These are phyloP conservation scores for Amphibalanus amphitrite DNA, from an alignment of 1,140 invertebrate species.

Conservation along the genomic window DNA sequence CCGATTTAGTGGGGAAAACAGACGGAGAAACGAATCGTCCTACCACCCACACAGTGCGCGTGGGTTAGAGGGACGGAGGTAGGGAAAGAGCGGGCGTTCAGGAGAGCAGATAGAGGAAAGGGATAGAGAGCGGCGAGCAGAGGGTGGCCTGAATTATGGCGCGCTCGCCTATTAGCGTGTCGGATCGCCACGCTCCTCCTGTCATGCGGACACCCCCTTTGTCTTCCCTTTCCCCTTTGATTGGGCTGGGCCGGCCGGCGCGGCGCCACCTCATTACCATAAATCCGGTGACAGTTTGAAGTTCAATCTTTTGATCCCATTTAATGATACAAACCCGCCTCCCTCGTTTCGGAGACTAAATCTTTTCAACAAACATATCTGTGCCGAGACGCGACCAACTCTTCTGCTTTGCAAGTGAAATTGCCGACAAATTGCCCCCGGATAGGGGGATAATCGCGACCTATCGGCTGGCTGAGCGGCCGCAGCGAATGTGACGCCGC, in stretches of 20 bases:
- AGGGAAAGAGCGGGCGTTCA: no score
- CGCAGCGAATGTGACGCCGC: not conserved
- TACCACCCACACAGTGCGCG: no score
- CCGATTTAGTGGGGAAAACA: not conserved
- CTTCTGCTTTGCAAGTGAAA: conserved; percentile 1
- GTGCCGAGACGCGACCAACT: not conserved
- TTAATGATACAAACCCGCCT: not conserved
- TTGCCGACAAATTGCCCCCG: not conserved
- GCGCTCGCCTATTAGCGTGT: not conserved
- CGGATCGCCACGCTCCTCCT: not conserved
- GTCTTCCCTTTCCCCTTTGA: not conserved
- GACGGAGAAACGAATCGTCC: not conserved
- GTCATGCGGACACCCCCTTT: not conserved
- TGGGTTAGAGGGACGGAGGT: no score
- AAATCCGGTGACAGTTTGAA: not conserved
- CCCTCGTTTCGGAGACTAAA: not conserved
- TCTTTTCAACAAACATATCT: not conserved
- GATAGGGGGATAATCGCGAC: not conserved
- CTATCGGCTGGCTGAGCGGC: not conserved
- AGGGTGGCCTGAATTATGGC: not conserved
- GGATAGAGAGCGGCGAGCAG: no score
- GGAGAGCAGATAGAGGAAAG: no score
- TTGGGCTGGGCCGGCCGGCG: not conserved
- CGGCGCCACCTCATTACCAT: not conserved
- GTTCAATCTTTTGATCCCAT: conserved; percentile 1